Percentiles rank a stretch among this genome's conserved stretches.
These are phyloP conservation scores for Chaetorhynchus papuensis DNA, from an alignment of 2,113 vertebrate genomes.

Conservation along the genomic window DNA sequence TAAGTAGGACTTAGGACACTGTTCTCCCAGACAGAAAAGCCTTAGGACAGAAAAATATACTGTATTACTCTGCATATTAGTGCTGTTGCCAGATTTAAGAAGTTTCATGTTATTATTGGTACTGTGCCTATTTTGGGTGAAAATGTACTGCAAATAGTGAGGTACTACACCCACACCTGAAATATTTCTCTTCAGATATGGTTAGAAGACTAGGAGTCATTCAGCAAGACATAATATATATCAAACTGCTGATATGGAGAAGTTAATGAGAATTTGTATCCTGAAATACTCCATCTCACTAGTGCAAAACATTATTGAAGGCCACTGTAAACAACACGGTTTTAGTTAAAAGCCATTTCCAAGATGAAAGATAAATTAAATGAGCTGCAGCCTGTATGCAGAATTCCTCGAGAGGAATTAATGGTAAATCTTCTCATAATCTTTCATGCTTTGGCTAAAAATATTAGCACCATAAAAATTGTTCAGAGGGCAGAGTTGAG, in stretches of 20 bases:
- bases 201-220: background rate
- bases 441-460: conserved; percentile 1
- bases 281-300: background rate
- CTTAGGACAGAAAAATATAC: background rate
- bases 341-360: background rate
- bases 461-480: conserved; percentile 7
- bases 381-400: background rate
- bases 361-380: background rate
- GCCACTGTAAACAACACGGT: background rate
- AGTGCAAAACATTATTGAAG: background rate
- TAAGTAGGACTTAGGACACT: background rate
- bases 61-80: background rate
- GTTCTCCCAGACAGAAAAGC: background rate
- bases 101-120: background rate
- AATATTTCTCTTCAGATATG: background rate
- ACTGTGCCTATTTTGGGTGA: background rate
- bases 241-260: background rate
- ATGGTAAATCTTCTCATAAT: background rate
- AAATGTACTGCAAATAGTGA: background rate
- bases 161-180: background rate
- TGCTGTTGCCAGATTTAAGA: background rate
- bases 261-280: background rate
- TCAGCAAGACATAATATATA: background rate
- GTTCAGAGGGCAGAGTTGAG: background rate
- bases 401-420: conserved; percentile 3